These are phyloP conservation scores for Pogonomyrmex californicus DNA, from an alignment of 1,140 invertebrate genomes.

Conservation along the genomic window DNA sequence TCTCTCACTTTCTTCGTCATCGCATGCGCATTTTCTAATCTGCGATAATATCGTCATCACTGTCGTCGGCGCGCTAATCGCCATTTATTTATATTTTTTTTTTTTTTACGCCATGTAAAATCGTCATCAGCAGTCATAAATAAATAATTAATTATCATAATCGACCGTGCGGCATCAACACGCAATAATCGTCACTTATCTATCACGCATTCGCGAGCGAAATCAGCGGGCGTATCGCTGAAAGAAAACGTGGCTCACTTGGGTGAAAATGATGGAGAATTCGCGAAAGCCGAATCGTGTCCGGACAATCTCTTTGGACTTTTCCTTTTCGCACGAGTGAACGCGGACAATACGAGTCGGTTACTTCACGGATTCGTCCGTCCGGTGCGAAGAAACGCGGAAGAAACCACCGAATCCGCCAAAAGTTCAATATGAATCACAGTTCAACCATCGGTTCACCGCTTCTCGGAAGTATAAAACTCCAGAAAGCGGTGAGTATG, in stretches of 20 bases:
- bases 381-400: neutral
- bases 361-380: conserved; percentile 9
- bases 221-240: conserved; percentile 47
- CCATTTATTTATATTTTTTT: conserved; percentile 29
- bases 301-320: neutral
- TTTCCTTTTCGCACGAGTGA: neutral
- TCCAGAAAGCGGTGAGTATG: neutral
- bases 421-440: neutral
- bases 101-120: conserved; percentile 58
- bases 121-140: conserved; percentile 78
- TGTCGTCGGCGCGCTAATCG: conserved; percentile 57
- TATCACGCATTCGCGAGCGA: conserved; percentile 60
- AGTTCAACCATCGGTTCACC: neutral
- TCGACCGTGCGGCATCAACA: conserved; percentile 82
- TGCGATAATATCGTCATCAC: conserved; percentile 72
- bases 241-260: neutral
- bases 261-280: conserved; percentile 1
- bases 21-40: conserved; percentile 13
- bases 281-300: neutral
- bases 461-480: neutral
- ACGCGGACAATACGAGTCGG: neutral
- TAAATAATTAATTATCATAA: conserved; percentile 83
- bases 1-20: conserved; percentile 7
- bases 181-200: conserved; percentile 78
- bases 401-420: neutral